Evolutionary conservation across 2,888 invertebrate genomes (phyloP).

Genomic region (Galerucella calmariensis): DNA sequence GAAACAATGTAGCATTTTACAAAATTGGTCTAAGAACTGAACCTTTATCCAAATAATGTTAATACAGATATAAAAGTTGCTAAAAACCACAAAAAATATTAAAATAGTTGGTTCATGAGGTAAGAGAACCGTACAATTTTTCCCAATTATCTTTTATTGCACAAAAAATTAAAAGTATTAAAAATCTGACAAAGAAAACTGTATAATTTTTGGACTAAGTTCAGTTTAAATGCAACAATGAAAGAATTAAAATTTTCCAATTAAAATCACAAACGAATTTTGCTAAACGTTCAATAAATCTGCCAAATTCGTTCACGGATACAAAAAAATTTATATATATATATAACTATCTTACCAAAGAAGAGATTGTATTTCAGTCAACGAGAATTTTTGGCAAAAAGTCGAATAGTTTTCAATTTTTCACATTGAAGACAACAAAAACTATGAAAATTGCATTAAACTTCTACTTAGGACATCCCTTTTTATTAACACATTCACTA

Average conservation of each 20-base stretch:
- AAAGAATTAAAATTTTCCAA: slow-evolving; percentile 36
- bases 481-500: too few species aligned
- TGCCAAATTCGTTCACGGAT: slow-evolving; percentile 21
- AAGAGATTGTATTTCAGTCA: slow-evolving; percentile 5
- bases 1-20: slow-evolving; percentile 30
- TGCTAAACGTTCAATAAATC: not conserved
- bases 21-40: slow-evolving; percentile 37
- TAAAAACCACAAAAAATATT: not conserved
- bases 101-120: not conserved
- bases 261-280: slow-evolving; percentile 7
- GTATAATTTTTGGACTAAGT: not conserved
- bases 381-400: not conserved
- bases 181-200: not conserved
- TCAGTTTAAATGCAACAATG: slow-evolving; percentile 38
- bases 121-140: too few species aligned
- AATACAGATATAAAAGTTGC: too few species aligned
- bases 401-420: not conserved
- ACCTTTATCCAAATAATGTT: slow-evolving; percentile 9
- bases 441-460: too few species aligned
- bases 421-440: not conserved
- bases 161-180: not conserved
- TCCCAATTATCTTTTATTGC: not conserved
- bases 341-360: slow-evolving; percentile 37
- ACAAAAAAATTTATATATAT: slow-evolving; percentile 10
- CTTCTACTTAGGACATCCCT: too few species aligned